phyloP scores from a whole-genome alignment of 2,113 vertebrate genomes.

The Callospermophilus lateralis region DNA sequence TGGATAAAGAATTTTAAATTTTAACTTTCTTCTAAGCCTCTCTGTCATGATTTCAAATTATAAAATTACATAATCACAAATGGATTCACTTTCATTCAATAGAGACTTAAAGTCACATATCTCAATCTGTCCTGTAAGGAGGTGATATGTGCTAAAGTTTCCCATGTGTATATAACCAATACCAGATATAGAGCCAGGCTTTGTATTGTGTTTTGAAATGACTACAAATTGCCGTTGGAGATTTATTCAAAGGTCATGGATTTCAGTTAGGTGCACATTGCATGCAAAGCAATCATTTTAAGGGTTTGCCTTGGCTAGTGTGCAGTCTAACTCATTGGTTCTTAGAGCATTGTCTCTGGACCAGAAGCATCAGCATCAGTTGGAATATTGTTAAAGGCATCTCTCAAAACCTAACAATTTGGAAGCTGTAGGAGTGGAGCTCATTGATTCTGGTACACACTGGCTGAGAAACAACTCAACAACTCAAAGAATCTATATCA shows the following conservation, averaged over 20 bases:
- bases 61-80: conserved; percentile 31
- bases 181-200: neutral
- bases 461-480: neutral
- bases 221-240: neutral
- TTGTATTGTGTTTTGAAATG: neutral
- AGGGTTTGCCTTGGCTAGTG: neutral
- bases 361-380: neutral
- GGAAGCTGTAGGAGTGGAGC: neutral
- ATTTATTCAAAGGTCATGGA: neutral
- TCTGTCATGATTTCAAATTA: conserved; percentile 65
- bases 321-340: neutral
- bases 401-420: neutral
- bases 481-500: neutral
- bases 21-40: conserved; percentile 53
- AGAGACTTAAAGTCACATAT: conserved; percentile 41
- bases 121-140: neutral
- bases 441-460: neutral
- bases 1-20: conserved; percentile 70
- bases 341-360: neutral
- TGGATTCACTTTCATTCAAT: neutral
- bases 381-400: neutral
- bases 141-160: neutral
- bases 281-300: neutral
- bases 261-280: neutral
- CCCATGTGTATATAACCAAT: neutral